A percentile compares a stretch with the other conserved stretches of the same genome.
phyloP scores from a whole-genome alignment of 2,797 vertebrate genomes.

The Argentina silus region DNA sequence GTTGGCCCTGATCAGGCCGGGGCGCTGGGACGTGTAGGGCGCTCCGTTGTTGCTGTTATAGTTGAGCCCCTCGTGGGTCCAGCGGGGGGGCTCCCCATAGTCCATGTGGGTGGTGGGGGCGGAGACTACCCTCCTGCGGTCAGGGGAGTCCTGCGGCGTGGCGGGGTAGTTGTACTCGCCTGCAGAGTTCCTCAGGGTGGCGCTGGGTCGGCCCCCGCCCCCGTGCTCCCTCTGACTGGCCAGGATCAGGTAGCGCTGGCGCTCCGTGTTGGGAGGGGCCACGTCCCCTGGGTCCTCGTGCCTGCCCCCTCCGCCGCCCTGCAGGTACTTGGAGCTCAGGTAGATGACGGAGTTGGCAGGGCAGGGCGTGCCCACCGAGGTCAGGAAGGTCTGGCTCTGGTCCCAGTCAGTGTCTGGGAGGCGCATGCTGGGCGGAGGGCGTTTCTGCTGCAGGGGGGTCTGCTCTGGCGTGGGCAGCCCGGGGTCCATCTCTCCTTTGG shows the following conservation, averaged over 20 bases:
- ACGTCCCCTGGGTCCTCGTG: conserved; percentile 76
- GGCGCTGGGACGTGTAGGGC: conserved; percentile 74
- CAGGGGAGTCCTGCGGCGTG: conserved; percentile 88
- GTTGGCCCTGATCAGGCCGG: conserved; percentile 72
- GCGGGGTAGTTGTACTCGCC: conserved; percentile 85
- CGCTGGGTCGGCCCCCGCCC: conserved; percentile 65
- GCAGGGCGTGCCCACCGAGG: conserved; percentile 76
- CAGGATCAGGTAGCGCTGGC: conserved; percentile 82
- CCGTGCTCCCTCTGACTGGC: conserved; percentile 73
- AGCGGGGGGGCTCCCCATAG: conserved; percentile 79
- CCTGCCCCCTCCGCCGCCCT: conserved; percentile 71
- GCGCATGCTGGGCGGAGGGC: conserved; percentile 73
- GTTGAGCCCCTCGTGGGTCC: conserved; percentile 88
- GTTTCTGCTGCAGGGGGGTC: conserved; percentile 93
- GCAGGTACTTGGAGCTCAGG: conserved; percentile 82
- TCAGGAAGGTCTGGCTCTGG: conserved; percentile 87
- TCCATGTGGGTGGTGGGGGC: conserved; percentile 87
- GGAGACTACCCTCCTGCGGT: conserved; percentile 89
- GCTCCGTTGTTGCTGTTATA: conserved; percentile 83
- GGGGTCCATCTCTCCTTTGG: conserved; percentile 88
- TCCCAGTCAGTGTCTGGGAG: conserved; percentile 85
- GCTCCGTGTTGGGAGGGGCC: conserved; percentile 74
- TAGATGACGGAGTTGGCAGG: conserved; percentile 82
- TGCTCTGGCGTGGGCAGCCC: conserved; percentile 96
- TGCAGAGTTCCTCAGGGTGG: conserved; percentile 77